phyloP scores from a whole-genome alignment of 2,113 vertebrate genomes.

The Erythrocercus mccallii region DNA sequence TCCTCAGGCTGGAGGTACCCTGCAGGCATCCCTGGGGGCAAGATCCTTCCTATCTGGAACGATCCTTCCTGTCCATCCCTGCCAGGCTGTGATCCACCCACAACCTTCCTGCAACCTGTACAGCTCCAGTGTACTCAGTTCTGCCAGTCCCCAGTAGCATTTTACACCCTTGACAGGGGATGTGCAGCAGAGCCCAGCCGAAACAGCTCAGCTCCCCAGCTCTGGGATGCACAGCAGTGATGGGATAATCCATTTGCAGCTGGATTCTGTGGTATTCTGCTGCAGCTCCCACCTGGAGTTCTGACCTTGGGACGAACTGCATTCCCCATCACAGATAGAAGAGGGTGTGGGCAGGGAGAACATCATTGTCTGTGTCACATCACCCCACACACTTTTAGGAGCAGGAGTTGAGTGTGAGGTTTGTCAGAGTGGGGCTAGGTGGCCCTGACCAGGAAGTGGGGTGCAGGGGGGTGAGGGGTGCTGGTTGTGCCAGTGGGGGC shows the following conservation, averaged over 20 bases:
- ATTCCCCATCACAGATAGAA: background rate
- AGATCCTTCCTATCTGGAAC: background rate
- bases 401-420: background rate
- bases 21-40: background rate
- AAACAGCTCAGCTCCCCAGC: background rate
- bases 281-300: background rate
- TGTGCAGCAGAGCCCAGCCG: background rate
- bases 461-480: background rate
- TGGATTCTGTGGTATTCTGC: background rate
- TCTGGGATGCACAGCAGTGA: background rate
- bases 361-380: background rate
- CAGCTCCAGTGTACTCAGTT: background rate
- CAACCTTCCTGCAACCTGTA: background rate
- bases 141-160: background rate
- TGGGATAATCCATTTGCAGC: background rate
- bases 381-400: fast-evolving
- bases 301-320: background rate
- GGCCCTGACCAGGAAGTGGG: background rate
- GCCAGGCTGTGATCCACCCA: background rate
- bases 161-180: background rate
- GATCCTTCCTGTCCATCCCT: background rate
- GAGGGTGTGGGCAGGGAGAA: background rate
- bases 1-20: background rate
- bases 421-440: background rate
- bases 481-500: fast-evolving